A percentile compares a stretch with the other conserved stretches of the same genome.
phyloP scores from a whole-genome alignment of 2,113 vertebrate genomes.

The Forbesichthys papilliferus region DNA sequence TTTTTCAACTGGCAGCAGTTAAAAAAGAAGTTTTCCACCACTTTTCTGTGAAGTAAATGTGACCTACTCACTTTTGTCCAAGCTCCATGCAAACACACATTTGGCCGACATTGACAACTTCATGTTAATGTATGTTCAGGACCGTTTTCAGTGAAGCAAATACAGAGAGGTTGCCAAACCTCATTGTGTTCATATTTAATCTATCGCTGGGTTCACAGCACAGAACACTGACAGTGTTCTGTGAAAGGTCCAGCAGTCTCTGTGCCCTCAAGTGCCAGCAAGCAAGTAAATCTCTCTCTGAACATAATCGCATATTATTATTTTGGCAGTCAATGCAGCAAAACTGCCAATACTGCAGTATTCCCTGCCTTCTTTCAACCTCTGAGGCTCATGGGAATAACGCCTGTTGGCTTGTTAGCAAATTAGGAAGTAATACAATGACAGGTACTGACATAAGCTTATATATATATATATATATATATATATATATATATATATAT shows the following conservation, averaged over 20 bases:
- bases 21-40: constrained; percentile 51
- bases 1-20: background rate
- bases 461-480: constrained; percentile 39
- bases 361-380: constrained; percentile 26
- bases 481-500: constrained; percentile 18
- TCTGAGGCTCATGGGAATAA: constrained; percentile 5
- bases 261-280: constrained; percentile 37
- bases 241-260: constrained; percentile 48
- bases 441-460: constrained; percentile 44
- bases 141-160: constrained; percentile 33
- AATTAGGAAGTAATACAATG: constrained; percentile 31
- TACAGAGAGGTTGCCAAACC: constrained; percentile 17
- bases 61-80: constrained; percentile 22
- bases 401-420: constrained; percentile 48
- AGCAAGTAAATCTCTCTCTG: constrained; percentile 49
- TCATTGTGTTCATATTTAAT: constrained; percentile 44
- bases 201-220: constrained; percentile 31
- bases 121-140: constrained; percentile 15
- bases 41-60: constrained; percentile 44
- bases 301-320: constrained; percentile 58
- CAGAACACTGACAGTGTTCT: constrained; percentile 43
- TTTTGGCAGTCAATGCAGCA: constrained; percentile 49
- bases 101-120: constrained; percentile 40
- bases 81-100: constrained; percentile 17
- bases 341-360: constrained; percentile 41